Evolutionary conservation across 2,797 vertebrate genomes (phyloP).

Genomic region (Lutjanus campechanus): DNA sequence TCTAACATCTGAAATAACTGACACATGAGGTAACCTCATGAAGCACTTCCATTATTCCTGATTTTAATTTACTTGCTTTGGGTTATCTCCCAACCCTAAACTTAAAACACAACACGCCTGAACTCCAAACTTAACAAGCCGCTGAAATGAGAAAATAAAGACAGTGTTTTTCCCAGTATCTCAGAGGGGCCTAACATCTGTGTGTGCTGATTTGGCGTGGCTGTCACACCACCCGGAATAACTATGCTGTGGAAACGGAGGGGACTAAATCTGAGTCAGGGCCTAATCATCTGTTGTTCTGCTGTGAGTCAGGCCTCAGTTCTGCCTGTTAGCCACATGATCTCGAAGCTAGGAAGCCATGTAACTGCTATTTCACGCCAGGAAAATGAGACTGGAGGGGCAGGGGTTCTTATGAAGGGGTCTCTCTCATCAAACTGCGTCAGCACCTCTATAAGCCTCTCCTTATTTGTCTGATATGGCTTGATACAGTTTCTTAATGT

Average conservation of each 20-base stretch:
- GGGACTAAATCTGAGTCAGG: constrained; percentile 75
- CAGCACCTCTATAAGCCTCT: constrained; percentile 45
- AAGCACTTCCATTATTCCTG: constrained; percentile 45
- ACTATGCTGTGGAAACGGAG: constrained; percentile 61
- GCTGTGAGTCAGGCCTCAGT: constrained; percentile 80
- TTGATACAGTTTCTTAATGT: constrained; percentile 5
- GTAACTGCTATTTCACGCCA: constrained; percentile 77
- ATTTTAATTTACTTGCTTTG: constrained; percentile 31
- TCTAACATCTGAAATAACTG: constrained; percentile 42
- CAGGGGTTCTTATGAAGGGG: constrained; percentile 60
- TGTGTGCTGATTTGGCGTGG: constrained; percentile 63
- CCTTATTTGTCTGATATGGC: constrained; percentile 30
- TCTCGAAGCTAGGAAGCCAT: constrained; percentile 63
- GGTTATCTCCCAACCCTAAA: constrained; percentile 23
- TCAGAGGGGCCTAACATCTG: constrained; percentile 41
- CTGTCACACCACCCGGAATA: constrained; percentile 74
- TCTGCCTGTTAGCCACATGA: constrained; percentile 86
- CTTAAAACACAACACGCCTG: constrained; percentile 1
- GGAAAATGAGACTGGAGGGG: constrained; percentile 60
- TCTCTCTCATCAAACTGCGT: constrained; percentile 68
- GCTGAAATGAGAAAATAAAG: constrained; percentile 35
- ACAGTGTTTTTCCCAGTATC: constrained; percentile 33
- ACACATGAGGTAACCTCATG: constrained; percentile 47
- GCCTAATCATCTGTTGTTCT: constrained; percentile 73
- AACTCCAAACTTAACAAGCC: constrained; percentile 20